Conservation (phyloP, 2,113 vertebrate species). For the Puffinus mauretanicus region DNA sequence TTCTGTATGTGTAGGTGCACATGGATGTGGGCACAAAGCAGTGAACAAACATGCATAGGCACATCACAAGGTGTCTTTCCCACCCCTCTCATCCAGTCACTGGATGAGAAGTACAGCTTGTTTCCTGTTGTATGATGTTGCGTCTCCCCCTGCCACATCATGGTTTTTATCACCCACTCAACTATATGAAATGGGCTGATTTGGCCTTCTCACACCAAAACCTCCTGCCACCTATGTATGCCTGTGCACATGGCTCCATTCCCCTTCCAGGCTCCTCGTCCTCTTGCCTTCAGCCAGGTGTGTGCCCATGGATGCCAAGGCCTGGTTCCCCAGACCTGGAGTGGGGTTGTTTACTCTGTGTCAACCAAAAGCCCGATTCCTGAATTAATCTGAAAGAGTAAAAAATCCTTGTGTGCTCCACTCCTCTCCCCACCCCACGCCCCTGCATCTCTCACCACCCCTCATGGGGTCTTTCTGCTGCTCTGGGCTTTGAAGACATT, state of each 20-base stretch:
- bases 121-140: not conserved
- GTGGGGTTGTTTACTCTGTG: not conserved
- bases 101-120: not conserved
- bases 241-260: not conserved
- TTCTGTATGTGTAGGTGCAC: not conserved
- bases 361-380: not conserved
- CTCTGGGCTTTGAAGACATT: not conserved
- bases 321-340: not conserved
- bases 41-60: accelerated
- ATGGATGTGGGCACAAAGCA: not conserved
- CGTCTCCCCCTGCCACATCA: not conserved
- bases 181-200: not conserved
- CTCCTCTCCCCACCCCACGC: not conserved
- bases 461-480: not conserved
- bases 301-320: not conserved
- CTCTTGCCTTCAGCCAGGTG: not conserved
- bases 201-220: not conserved
- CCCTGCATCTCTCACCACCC: not conserved
- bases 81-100: not conserved
- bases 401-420: not conserved
- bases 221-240: not conserved
- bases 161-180: not conserved
- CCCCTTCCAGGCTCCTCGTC: not conserved
- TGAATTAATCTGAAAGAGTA: not conserved
- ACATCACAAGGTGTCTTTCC: not conserved